Evolutionary conservation across 2,797 vertebrate species (phyloP).

Genomic region (Halcyon chelicuti): DNA sequence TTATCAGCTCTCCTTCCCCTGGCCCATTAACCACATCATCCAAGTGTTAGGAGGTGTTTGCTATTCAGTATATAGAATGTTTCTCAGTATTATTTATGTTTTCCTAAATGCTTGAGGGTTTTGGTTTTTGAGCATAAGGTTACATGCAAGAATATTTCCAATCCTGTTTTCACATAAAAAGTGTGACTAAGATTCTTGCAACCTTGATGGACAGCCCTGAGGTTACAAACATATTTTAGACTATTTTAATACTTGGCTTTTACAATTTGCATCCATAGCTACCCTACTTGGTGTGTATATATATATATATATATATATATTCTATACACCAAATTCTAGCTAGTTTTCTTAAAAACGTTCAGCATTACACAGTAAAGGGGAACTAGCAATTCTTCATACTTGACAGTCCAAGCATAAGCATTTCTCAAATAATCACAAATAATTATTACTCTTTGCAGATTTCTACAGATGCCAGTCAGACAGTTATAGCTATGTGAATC

Average conservation of each 20-base stretch:
- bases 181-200: not conserved
- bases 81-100: not conserved
- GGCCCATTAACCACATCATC: not conserved
- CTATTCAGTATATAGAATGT: not conserved
- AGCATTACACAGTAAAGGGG: not conserved
- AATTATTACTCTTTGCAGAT: not conserved
- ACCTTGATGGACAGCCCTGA: not conserved
- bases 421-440: not conserved
- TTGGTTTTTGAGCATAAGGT: not conserved
- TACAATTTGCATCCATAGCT: not conserved
- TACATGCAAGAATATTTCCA: not conserved
- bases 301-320: not conserved
- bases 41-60: not conserved
- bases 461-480: not conserved
- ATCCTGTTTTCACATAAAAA: not conserved
- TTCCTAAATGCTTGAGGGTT: not conserved
- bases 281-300: not conserved
- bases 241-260: conserved; percentile 2
- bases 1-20: not conserved
- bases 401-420: not conserved
- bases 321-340: not conserved
- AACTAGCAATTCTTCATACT: not conserved
- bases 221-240: not conserved
- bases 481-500: not conserved
- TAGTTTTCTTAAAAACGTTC: not conserved